Evolutionary conservation across 2,888 invertebrate species (phyloP).

Genomic region (Pachydiplax longipennis): DNA sequence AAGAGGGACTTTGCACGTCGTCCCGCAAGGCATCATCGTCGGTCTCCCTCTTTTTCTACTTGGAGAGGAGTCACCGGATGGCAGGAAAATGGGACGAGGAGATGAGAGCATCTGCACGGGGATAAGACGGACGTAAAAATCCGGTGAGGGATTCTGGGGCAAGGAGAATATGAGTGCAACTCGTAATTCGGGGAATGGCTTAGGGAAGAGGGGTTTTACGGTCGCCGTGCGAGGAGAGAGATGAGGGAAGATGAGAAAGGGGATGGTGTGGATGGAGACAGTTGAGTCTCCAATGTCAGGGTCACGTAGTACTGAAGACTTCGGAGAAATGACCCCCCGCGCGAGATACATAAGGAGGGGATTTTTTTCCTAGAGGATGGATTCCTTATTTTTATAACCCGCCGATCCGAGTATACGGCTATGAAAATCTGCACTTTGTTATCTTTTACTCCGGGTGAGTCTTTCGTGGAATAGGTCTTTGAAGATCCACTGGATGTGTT

Average conservation of each 20-base stretch:
- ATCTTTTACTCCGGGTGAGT: too few species aligned
- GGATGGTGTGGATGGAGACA: background rate
- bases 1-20: background rate
- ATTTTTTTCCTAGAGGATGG: background rate
- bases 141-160: conserved; percentile 17
- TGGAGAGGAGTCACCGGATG: background rate
- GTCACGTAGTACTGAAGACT: conserved; percentile 16
- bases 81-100: background rate
- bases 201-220: background rate
- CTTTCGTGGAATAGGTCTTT: too few species aligned
- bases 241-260: background rate
- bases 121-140: conserved; percentile 30
- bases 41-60: background rate
- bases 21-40: background rate
- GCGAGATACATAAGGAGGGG: background rate
- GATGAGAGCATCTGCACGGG: background rate
- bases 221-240: background rate
- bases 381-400: background rate
- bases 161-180: conserved; percentile 20
- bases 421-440: background rate
- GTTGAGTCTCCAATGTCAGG: conserved; percentile 10
- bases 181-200: conserved; percentile 34
- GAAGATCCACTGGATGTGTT: too few species aligned
- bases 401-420: background rate
- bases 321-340: background rate